These are phyloP conservation scores for Danio tinwini DNA, from an alignment of 2,797 vertebrate genomes.

Conservation along the genomic window DNA sequence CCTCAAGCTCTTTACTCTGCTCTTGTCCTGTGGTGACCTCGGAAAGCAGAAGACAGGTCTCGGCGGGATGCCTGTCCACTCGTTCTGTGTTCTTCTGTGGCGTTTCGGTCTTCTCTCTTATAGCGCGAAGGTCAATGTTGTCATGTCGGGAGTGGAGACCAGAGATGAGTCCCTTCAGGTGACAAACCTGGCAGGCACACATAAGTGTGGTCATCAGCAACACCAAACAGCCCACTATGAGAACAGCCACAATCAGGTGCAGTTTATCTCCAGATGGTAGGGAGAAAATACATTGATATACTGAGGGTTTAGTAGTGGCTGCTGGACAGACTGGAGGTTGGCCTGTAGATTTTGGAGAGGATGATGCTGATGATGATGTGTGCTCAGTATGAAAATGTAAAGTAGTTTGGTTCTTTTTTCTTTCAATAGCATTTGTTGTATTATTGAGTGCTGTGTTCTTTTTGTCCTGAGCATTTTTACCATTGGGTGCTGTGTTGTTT, in stretches of 20 bases:
- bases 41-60: conserved; percentile 62
- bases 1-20: neutral
- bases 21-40: conserved; percentile 45
- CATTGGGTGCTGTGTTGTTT: no score
- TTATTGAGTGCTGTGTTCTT: no score
- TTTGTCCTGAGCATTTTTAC: no score
- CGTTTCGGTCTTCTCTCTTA: neutral
- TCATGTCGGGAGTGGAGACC: neutral
- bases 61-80: conserved; percentile 41
- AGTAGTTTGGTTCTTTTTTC: no score
- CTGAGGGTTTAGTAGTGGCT: accelerated
- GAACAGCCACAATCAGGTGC: neutral
- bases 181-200: conserved; percentile 63
- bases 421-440: no score
- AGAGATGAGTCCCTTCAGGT: conserved; percentile 48
- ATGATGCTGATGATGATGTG: accelerated
- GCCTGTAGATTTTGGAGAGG: accelerated
- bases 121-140: conserved; percentile 37
- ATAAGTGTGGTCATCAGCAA: conserved; percentile 59
- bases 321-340: accelerated
- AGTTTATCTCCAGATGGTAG: accelerated
- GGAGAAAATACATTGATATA: accelerated
- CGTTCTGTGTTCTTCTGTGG: neutral
- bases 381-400: no score
- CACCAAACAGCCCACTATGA: conserved; percentile 52